Base-by-base conservation (phyloP, 2,888 invertebrate species). In the Rhingia campestris region DNA sequence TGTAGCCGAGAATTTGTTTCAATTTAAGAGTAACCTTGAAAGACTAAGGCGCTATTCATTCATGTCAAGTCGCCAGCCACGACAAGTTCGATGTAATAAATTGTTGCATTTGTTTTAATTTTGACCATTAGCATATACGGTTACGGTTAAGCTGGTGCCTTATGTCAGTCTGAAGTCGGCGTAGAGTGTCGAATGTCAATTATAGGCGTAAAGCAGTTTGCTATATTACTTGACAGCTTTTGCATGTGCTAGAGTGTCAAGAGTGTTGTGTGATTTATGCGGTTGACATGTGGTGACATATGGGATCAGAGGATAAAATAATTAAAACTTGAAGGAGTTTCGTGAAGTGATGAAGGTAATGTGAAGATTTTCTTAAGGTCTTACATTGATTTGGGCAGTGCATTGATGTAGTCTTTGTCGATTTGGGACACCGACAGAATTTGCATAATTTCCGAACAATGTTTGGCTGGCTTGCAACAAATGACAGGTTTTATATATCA, bases 1-100 rank as follows among this genome's bases (percentile, higher is more conserved):
- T 59, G 32, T 58, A 7, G 35, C 43, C 59, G 10, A 59, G 59
- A 79, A 59, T 59, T 41, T 58, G n/a, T 66, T 39, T 49, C 4
- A 43, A 9, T 32, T 66, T 9, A 49, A 41, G 39, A 51, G 14
- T 64, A 75, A 72, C 81, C 81, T 81, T 81, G 81, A 66, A 76
- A 76, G 81, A 72, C 61, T 35, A 70, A 64, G 49, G 35, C 12
- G 56, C 43, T 63, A 47, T 49, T 70, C 49, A 64, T 72, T 70
- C 47, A 63, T 45, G 39, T 70, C 56, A 41, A 59, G 59, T 30
- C 47, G 58, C 7, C 30, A 37, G 58, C 7, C 30, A 37, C 32
- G 33, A 43, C 39, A 41, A 39, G 43, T 33, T 12, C 32, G 12
- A 2, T 59, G 41, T 47, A 39, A 61, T 49, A 66, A 66, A 66